These are phyloP conservation scores for Zoanthus solanderi DNA, from an alignment of 92 coral and sea anemone species.

Conservation along the genomic window DNA sequence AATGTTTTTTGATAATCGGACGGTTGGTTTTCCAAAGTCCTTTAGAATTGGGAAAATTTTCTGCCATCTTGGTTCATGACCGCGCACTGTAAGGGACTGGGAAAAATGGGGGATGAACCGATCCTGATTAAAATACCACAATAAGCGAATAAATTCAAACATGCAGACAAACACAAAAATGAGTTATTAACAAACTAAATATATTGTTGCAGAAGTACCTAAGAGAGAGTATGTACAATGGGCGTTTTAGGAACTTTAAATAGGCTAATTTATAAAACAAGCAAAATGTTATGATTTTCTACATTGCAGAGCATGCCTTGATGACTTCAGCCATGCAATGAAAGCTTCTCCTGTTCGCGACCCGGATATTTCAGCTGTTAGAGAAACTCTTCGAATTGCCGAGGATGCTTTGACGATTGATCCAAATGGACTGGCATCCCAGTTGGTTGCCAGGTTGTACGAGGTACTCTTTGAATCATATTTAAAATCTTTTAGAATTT, in stretches of 20 bases:
- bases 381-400: constrained; percentile 81
- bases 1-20: neutral
- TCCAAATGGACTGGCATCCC: constrained; percentile 69
- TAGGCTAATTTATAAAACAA: neutral
- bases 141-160: too few relatives aligned
- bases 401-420: constrained; percentile 83
- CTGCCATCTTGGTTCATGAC: too few relatives aligned
- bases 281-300: neutral
- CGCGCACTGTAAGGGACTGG: too few relatives aligned
- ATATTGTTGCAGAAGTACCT: too few relatives aligned
- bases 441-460: constrained; percentile 78
- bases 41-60: too few relatives aligned
- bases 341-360: constrained; percentile 52
- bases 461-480: constrained; percentile 45
- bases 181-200: too few relatives aligned
- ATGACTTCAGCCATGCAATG: constrained; percentile 72
- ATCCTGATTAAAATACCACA: too few relatives aligned
- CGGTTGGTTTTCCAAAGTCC: neutral
- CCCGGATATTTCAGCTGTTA: constrained; percentile 76
- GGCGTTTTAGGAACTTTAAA: neutral
- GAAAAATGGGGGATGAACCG: too few relatives aligned
- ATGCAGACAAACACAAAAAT: too few relatives aligned
- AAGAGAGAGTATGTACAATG: too few relatives aligned
- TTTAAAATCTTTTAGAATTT: too few relatives aligned
- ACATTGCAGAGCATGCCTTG: constrained; percentile 71